Conservation (phyloP, 2,888 invertebrate species). For the Drosophila villosipedis region DNA sequence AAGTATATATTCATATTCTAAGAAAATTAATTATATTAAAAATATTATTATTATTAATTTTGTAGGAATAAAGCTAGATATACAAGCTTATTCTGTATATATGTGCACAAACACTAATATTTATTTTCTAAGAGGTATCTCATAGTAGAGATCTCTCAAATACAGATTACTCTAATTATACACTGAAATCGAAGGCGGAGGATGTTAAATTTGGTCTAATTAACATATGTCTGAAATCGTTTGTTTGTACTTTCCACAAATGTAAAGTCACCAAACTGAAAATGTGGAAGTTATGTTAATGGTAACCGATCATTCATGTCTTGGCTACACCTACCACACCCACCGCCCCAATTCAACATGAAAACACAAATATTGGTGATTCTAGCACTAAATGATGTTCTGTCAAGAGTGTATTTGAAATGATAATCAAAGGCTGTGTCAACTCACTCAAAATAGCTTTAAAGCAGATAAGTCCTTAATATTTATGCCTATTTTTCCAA, state of each 20-base stretch:
- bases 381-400: no score
- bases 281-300: not conserved
- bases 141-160: not conserved
- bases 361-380: not conserved
- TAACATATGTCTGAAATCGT: not conserved
- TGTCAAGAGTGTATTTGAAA: not conserved
- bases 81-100: not conserved
- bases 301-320: not conserved
- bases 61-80: not conserved
- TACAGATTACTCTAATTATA: no score
- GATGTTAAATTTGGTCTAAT: not conserved
- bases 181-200: no score
- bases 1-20: not conserved
- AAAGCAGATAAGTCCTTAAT: constrained; percentile 54
- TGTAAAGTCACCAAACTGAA: not conserved
- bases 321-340: not conserved
- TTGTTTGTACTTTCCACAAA: not conserved
- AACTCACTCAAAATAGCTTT: constrained; percentile 16
- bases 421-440: not conserved
- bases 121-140: not conserved
- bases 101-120: not conserved
- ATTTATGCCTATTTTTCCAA: constrained; percentile 2
- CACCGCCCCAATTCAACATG: not conserved
- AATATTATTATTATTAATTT: not conserved
- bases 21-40: not conserved